These are phyloP conservation scores for Zenarchopterus dispar DNA, from an alignment of 2,797 vertebrate genomes.

Conservation along the genomic window DNA sequence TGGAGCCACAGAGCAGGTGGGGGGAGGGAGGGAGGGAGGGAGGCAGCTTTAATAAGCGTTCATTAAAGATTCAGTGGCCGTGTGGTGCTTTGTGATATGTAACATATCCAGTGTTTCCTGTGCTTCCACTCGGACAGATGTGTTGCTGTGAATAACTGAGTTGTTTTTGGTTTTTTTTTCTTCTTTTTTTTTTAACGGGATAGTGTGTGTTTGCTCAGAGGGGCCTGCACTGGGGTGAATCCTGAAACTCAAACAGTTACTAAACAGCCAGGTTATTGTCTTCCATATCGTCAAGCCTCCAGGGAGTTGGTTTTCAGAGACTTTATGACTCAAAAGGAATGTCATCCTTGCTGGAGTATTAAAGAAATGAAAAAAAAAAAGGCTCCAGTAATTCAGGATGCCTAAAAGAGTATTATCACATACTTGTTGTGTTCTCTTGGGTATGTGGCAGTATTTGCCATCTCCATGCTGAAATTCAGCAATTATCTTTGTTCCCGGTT, in stretches of 20 bases:
- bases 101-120: no score
- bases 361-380: no score
- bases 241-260: conserved; percentile 67
- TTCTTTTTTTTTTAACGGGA: not conserved
- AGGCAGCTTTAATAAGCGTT: conserved; percentile 20
- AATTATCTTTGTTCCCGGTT: conserved; percentile 28
- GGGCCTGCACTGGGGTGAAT: conserved; percentile 45
- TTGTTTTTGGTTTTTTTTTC: no score
- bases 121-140: no score
- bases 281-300: conserved; percentile 51
- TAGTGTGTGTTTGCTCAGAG: conserved; percentile 62
- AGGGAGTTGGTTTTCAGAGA: no score
- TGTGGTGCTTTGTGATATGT: conserved; percentile 3
- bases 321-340: conserved; percentile 4
- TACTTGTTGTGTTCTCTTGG: not conserved
- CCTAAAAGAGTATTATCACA: not conserved
- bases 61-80: conserved; percentile 9
- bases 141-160: no score
- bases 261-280: conserved; percentile 32
- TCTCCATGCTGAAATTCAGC: conserved; percentile 32
- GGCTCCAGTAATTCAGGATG: no score
- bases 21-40: conserved; percentile 9
- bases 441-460: conserved; percentile 55
- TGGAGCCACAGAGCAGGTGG: conserved; percentile 16
- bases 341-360: no score